A percentile compares a stretch with the other conserved stretches of the same genome.
Evolutionary conservation across 2,888 invertebrate genomes (phyloP).

Genomic region (Agrochola macilenta): DNA sequence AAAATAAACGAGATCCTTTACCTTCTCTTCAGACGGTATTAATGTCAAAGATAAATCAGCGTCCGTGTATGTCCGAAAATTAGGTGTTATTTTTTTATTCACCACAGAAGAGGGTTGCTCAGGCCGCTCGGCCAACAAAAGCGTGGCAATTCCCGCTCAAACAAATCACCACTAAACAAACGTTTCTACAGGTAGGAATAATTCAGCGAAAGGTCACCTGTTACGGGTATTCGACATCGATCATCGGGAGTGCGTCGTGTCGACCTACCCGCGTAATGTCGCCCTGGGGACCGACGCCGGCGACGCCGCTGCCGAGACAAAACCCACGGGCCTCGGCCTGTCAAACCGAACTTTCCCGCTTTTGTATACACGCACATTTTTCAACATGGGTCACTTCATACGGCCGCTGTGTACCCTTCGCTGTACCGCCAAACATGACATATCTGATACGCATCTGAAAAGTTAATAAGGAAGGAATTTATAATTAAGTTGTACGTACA

Average conservation of each 20-base stretch:
- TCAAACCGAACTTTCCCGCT: constrained; percentile 82
- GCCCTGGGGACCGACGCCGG: constrained; percentile 85
- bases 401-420: constrained; percentile 67
- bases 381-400: constrained; percentile 76
- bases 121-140: constrained; percentile 75
- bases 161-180: constrained; percentile 90
- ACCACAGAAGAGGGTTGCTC: constrained; percentile 74
- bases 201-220: constrained; percentile 90
- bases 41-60: constrained; percentile 75
- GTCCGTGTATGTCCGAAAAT: constrained; percentile 67
- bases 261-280: constrained; percentile 87
- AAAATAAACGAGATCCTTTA: constrained; percentile 69
- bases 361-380: constrained; percentile 80
- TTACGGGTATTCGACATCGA: constrained; percentile 89
- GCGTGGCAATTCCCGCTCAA: constrained; percentile 84
- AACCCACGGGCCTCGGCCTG: constrained; percentile 80
- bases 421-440: constrained; percentile 70
- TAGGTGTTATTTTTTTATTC: constrained; percentile 74
- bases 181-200: constrained; percentile 89
- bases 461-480: constrained; percentile 84
- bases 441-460: constrained; percentile 80
- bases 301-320: constrained; percentile 82
- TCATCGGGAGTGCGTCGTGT: constrained; percentile 88
- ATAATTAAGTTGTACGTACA: constrained; percentile 81
- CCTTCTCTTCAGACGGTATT: constrained; percentile 69